These are phyloP conservation scores for Arge pagana DNA, from an alignment of 2,888 invertebrate species.

Conservation along the genomic window DNA sequence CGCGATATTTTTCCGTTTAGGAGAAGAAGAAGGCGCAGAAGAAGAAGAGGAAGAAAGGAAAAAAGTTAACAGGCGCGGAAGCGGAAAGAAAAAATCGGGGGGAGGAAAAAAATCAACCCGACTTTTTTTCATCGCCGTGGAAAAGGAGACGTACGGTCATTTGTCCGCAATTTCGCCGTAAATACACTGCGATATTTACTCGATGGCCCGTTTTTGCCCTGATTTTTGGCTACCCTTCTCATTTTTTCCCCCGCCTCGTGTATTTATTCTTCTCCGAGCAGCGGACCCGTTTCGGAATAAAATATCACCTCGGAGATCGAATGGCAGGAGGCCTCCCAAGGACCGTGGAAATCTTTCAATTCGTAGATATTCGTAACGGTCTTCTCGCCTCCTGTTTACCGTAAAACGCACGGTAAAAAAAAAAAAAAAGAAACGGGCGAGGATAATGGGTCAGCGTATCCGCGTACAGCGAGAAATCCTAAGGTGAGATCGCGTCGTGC, in stretches of 20 bases:
- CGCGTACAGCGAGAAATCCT: too few relatives aligned
- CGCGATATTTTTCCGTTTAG: constrained; percentile 30
- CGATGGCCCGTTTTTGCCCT: constrained; percentile 29
- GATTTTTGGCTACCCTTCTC: constrained; percentile 1
- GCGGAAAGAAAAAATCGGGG: too few relatives aligned
- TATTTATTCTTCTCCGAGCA: constrained; percentile 7
- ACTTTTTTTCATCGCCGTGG: constrained; percentile 23
- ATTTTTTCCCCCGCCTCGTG: constrained; percentile 20
- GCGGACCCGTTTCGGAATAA: constrained; percentile 12
- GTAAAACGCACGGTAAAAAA: not conserved
- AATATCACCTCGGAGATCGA: constrained; percentile 36
- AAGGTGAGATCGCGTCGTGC: too few relatives aligned
- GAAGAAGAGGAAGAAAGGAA: too few relatives aligned
- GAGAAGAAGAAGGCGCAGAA: too few relatives aligned
- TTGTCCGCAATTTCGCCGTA: constrained; percentile 53
- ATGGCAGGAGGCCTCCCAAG: constrained; percentile 43
- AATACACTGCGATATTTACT: constrained; percentile 46
- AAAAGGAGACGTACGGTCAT: constrained; percentile 43
- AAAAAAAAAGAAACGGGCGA: not conserved
- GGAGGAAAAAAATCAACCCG: too few relatives aligned
- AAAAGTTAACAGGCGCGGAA: too few relatives aligned
- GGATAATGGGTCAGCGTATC: too few relatives aligned
- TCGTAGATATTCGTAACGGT: constrained; percentile 41
- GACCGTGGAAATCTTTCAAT: constrained; percentile 50
- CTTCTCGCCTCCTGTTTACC: constrained; percentile 13